These are phyloP conservation scores for Sturnira hondurensis DNA, from an alignment of 2,113 vertebrate genomes.

Conservation along the genomic window DNA sequence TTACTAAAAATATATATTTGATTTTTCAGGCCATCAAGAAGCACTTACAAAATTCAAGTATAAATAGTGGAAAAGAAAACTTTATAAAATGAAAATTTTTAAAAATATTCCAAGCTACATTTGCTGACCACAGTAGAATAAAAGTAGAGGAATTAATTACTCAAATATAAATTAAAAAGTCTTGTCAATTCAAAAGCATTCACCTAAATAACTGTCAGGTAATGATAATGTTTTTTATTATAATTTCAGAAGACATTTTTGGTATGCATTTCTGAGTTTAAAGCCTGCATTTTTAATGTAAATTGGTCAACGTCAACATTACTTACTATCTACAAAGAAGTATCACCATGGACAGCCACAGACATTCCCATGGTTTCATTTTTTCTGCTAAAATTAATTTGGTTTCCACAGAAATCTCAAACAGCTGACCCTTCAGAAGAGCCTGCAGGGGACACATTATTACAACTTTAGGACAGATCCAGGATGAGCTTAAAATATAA, in stretches of 20 bases:
- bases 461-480: not conserved
- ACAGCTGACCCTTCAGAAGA: not conserved
- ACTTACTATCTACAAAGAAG: slow-evolving; percentile 13
- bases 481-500: slow-evolving; percentile 10
- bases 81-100: slow-evolving; percentile 6
- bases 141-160: not conserved
- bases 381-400: slow-evolving; percentile 22
- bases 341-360: not conserved
- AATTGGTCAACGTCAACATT: not conserved
- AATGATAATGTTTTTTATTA: not conserved
- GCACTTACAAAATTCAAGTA: not conserved
- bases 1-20: not conserved
- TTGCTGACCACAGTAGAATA: not conserved
- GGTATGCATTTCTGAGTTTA: not conserved
- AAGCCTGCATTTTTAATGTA: not conserved
- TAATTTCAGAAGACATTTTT: not conserved
- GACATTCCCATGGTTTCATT: not conserved
- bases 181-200: not conserved
- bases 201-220: not conserved
- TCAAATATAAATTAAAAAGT: not conserved
- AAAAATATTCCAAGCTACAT: not conserved
- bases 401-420: slow-evolving; percentile 42
- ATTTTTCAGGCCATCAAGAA: not conserved
- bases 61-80: not conserved
- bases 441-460: not conserved